Evolutionary conservation across 2,888 invertebrate genomes (phyloP).

Genomic region (Halictus quadricinctus): DNA sequence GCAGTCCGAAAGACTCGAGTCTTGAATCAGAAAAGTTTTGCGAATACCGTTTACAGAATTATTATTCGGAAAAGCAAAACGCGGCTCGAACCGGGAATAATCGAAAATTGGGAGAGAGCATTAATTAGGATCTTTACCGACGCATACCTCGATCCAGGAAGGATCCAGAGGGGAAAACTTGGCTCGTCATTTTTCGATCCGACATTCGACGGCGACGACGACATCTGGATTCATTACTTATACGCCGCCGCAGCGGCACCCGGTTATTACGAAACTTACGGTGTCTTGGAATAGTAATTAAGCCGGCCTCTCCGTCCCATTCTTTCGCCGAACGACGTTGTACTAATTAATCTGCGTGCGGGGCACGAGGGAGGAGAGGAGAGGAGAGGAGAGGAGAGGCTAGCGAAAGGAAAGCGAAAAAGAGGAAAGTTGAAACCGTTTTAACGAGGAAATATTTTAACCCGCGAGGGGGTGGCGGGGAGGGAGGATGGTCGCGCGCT

Average conservation of each 20-base stretch:
- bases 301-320: slow-evolving; percentile 61
- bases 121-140: neutral
- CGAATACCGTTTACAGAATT: no score
- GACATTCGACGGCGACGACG: slow-evolving; percentile 66
- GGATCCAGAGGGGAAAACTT: slow-evolving; percentile 42
- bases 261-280: slow-evolving; percentile 74
- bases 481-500: slow-evolving; percentile 15
- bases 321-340: slow-evolving; percentile 61
- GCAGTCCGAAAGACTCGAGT: no score
- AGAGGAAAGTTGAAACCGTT: slow-evolving; percentile 39
- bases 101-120: no score
- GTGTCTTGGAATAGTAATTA: slow-evolving; percentile 72
- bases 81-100: no score
- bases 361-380: slow-evolving; percentile 17
- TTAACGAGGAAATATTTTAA: slow-evolving; percentile 57
- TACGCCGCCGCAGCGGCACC: slow-evolving; percentile 48
- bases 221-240: slow-evolving; percentile 76
- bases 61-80: no score
- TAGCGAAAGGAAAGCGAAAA: slow-evolving; percentile 45
- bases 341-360: slow-evolving; percentile 67
- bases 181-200: slow-evolving; percentile 73
- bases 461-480: neutral
- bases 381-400: neutral
- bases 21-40: no score
- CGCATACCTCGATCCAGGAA: neutral